Percentiles rank a stretch among this genome's conserved stretches.
These are phyloP conservation scores for Condylostylus longicornis DNA, from an alignment of 1,140 invertebrate species.

Conservation along the genomic window DNA sequence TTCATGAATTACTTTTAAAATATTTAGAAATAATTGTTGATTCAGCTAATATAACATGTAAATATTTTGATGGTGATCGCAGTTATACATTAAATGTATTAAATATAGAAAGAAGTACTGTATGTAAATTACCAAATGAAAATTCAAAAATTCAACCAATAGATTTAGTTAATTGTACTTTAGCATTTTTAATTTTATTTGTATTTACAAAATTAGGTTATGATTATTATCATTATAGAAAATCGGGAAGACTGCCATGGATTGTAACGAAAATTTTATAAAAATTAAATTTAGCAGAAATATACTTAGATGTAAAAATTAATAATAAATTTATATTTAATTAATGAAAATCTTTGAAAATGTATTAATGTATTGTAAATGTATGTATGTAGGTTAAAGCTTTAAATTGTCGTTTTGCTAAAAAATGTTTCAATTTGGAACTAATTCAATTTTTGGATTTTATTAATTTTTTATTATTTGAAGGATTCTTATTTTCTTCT, in stretches of 20 bases:
- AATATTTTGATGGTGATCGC: conserved; percentile 18
- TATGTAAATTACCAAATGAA: conserved; percentile 42
- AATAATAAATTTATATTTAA: too few relatives aligned
- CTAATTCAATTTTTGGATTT: too few relatives aligned
- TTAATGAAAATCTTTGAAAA: too few relatives aligned
- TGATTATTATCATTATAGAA: conserved; percentile 66
- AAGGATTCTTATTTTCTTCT: too few relatives aligned
- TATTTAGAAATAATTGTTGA: conserved; percentile 53
- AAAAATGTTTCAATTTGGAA: too few relatives aligned
- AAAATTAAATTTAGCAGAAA: too few relatives aligned
- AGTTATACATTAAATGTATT: conserved; percentile 43
- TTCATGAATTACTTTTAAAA: conserved; percentile 56
- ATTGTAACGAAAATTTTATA: conserved; percentile 56
- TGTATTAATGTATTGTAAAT: too few relatives aligned
- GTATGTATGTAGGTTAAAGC: too few relatives aligned
- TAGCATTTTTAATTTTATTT: conserved; percentile 49
- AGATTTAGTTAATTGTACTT: conserved; percentile 53
- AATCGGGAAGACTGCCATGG: conserved; percentile 63
- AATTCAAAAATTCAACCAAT: conserved; percentile 38
- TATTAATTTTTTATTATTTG: too few relatives aligned
- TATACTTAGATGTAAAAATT: too few relatives aligned
- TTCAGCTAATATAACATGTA: conserved; percentile 25
- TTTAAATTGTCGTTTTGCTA: too few relatives aligned
- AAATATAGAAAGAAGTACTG: conserved; percentile 46
- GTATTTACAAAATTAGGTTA: conserved; percentile 59